Evolutionary conservation across 2,797 vertebrate species (phyloP), one percentile per base, ranked within the genome.

Genomic region (Microhierax caerulescens): DNA sequence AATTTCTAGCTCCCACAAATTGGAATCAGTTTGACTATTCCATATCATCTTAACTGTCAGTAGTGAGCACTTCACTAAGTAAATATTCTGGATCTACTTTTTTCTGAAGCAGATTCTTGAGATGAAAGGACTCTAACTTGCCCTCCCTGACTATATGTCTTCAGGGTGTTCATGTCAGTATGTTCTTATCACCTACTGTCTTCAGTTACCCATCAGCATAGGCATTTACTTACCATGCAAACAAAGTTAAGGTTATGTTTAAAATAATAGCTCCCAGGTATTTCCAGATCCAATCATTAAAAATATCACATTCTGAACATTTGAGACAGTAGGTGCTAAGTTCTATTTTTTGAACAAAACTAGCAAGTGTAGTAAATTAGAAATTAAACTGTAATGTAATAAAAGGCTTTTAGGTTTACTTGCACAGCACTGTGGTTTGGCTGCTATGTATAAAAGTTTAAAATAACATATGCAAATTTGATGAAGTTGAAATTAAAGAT

Each of bases 381-480:
- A 93, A 95, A 96, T 60, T 89, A 93, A 77, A 82, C 51, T 88
- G 51, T 92, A 97, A 96, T 90, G 32, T 64, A 97, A 97, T 96
- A 89, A 95, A 97, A 70, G 50, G 4, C 14, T 96, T 83, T 96
- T 91, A 64, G 41, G 95, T 90, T 97, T 88, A 96, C 80, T 96
- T 65, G 27, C 80, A 77, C 53, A 82, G 51, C 68, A 23, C 41
- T 87, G 48, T 67, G 76, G 59, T 50, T 95, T 95, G 63, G 67
- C 57, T 96, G 90, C 93, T 97, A 90, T 87, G 87, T 86, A 95
- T 61, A 90, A 97, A 97, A 97, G 95, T 97, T 96, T 97, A 97
- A 97, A 95, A 96, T 96, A 98, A 97, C 96, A 14, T 93, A 96
- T 97, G 94, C 77, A 98, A 97, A 98, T 97, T 95, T 94, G 86